Conservation (phyloP, 2,888 invertebrate species). For the Acleris cristana region DNA sequence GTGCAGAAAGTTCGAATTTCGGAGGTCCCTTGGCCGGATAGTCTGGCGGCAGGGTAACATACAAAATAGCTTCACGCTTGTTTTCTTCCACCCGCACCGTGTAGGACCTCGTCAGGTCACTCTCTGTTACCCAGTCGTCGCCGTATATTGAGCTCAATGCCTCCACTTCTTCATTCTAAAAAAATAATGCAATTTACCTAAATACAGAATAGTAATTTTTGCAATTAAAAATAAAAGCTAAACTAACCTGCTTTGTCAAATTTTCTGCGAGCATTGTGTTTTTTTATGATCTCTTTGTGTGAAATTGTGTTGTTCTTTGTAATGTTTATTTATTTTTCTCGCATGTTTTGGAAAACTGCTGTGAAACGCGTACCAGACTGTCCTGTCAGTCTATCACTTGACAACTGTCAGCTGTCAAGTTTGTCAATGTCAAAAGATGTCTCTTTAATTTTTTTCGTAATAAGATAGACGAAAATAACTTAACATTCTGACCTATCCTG, state of each 20-base stretch:
- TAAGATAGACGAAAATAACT: background rate
- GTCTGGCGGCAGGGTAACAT: conserved; percentile 85
- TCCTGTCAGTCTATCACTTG: no score
- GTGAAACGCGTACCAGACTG: background rate
- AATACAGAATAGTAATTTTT: conserved; percentile 2
- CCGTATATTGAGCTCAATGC: conserved; percentile 89
- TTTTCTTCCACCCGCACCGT: conserved; percentile 83
- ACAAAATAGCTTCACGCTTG: conserved; percentile 81
- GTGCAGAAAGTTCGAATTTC: conserved; percentile 88
- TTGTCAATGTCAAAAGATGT: no score
- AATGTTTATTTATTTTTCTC: background rate
- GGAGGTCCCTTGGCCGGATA: conserved; percentile 88
- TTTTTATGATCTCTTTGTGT: background rate
- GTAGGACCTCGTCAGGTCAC: conserved; percentile 81
- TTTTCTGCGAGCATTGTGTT: conserved; percentile 37
- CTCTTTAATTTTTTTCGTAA: no score
- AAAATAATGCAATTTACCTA: conserved; percentile 1
- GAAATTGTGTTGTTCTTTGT: background rate
- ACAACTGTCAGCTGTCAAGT: no score
- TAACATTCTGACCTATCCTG: no score
- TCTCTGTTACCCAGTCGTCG: conserved; percentile 86
- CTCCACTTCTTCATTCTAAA: conserved; percentile 88
- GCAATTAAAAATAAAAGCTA: background rate
- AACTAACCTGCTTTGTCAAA: conserved; percentile 40
- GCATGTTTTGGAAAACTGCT: background rate